phyloP scores from a whole-genome alignment of 1,140 invertebrate genomes.

The Rhopalosiphum maidis region DNA sequence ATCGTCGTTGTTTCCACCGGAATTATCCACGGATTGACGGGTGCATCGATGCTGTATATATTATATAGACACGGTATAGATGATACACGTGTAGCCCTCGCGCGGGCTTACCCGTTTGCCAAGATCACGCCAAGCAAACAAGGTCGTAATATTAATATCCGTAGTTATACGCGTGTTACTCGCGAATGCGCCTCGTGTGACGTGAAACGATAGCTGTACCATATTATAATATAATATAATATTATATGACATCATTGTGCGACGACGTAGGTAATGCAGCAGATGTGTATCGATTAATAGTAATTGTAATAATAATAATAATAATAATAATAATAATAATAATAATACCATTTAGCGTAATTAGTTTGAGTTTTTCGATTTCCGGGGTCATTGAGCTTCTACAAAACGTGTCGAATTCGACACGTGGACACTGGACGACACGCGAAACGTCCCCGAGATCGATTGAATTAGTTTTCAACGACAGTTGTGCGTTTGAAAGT shows the following conservation, averaged over 20 bases:
- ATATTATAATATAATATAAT: not conserved
- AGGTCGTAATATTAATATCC: not conserved
- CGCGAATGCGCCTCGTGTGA: not conserved
- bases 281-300: not conserved
- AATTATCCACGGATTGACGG: not conserved
- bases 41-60: not conserved
- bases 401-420: not conserved
- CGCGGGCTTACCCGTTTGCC: not conserved
- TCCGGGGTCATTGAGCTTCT: not conserved
- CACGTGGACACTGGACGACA: not conserved
- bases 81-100: not conserved
- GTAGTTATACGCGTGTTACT: not conserved
- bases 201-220: not conserved
- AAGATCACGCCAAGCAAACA: not conserved
- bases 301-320: not conserved
- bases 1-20: not conserved
- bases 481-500: not conserved
- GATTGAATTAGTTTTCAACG: not conserved
- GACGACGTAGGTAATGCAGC: not conserved
- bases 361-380: slow-evolving; percentile 8
- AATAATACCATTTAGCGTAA: not conserved
- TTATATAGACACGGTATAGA: no score
- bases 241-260: not conserved
- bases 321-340: not conserved
- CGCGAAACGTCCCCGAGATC: not conserved